Base-by-base conservation (phyloP, 2,113 vertebrate genomes). In the Gavia stellata region DNA sequence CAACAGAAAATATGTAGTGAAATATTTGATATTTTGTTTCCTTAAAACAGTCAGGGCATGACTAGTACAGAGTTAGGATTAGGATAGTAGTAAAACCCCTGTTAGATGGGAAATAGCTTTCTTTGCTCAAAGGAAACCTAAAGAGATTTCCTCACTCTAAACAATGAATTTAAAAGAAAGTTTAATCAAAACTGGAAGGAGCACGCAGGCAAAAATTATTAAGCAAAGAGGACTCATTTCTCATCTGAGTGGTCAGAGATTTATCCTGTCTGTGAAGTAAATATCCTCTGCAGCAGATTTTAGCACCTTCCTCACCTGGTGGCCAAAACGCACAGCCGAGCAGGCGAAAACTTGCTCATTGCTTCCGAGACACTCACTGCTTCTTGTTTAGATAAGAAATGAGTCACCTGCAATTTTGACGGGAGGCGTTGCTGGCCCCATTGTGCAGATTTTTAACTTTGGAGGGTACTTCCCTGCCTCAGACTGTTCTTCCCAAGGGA, bases 321-420 rank as follows among this genome's bases (percentile, higher is more conserved):
- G 45, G 72, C 81, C 65, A 92, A 75, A 92, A 96, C 81, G 29
- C 56, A 92, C 40, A 72, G 62, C 34, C 2, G 2, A 95, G n/a
- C 24, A 75, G 68, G 65, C 0, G 3, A 94, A 75, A 94, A 7
- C 34, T 29, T 53, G 15, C 33, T 70, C 62, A 62, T 56, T 1
- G 0, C 66, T 85, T 95, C 83, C 52, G 66, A 65, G 74, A 47
- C 0, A 0, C 56, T 86, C 40, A 3, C 31, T 77, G 49, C 26
- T 84, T 89, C 83, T 87, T 62, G 36, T 94, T 95, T 80, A 88
- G 79, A 24, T 68, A 85, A 84, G 73, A 87, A 86, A 72, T 77
- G 58, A 92, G 55, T 55, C 84, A 94, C 38, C 56, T 83, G 42
- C 45, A 66, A 7, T 88, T 61, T 81, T 86, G 88, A 83, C 55